phyloP scores from a whole-genome alignment of 2,888 invertebrate genomes.

The Caradrina clavipalpis region DNA sequence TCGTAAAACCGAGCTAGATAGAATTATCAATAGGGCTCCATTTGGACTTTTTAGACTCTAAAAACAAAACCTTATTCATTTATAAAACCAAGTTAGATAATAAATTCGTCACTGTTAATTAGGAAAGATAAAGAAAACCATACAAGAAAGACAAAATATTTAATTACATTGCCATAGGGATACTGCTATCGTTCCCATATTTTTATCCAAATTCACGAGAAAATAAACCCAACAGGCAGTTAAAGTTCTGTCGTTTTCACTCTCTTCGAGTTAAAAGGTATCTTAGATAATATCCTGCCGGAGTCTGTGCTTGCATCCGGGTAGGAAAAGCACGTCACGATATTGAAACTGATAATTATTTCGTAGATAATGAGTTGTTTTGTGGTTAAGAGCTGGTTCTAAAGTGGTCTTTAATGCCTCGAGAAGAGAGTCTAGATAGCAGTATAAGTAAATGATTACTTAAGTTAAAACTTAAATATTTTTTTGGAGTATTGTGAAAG shows the following conservation, averaged over 20 bases:
- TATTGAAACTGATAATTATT: conserved; percentile 47
- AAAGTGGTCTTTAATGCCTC: conserved; percentile 1
- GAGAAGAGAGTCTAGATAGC: background rate
- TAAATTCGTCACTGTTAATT: conserved; percentile 1
- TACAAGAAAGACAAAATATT: background rate
- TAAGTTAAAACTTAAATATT: background rate
- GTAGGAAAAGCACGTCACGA: conserved; percentile 62
- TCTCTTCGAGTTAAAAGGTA: conserved; percentile 31
- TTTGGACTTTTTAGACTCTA: too few species aligned
- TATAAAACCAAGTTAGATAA: background rate
- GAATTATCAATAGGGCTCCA: too few species aligned
- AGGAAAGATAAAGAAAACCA: conserved; percentile 1
- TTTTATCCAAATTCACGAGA: conserved; percentile 6
- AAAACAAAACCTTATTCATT: conserved; percentile 1
- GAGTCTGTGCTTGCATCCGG: conserved; percentile 48
- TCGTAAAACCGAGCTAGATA: too few species aligned
- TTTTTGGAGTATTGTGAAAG: background rate
- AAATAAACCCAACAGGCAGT: background rate
- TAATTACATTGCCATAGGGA: background rate
- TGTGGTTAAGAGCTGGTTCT: conserved; percentile 23
- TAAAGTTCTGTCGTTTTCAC: conserved; percentile 24
- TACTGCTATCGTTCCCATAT: conserved; percentile 4
- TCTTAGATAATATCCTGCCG: conserved; percentile 64
- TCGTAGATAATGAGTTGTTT: conserved; percentile 34
- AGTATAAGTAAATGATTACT: conserved; percentile 9